phyloP scores from a whole-genome alignment of 2,888 invertebrate genomes.

The Aphidius colemani region DNA sequence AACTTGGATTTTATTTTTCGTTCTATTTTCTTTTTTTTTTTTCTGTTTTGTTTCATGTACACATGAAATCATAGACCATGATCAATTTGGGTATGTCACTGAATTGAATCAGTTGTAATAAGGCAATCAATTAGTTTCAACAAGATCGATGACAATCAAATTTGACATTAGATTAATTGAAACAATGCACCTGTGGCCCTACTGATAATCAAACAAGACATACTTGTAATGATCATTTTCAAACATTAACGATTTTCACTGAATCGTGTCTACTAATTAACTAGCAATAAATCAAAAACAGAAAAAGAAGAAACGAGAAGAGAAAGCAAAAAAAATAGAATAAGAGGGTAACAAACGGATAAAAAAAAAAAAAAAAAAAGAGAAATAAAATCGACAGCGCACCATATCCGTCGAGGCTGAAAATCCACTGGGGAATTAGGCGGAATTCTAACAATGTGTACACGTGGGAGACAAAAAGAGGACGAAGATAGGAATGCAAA shows the following conservation, averaged over 20 bases:
- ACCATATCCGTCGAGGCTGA: slow-evolving; percentile 24
- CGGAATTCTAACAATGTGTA: slow-evolving; percentile 25
- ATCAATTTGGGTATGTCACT: too few species aligned
- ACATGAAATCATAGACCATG: too few species aligned
- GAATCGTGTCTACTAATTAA: background rate
- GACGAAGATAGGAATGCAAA: too few species aligned
- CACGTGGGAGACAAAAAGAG: too few species aligned
- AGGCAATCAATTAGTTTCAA: background rate
- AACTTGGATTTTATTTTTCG: too few species aligned
- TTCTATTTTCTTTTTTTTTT: too few species aligned
- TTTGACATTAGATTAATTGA: slow-evolving; percentile 10
- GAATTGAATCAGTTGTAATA: background rate
- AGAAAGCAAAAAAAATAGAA: background rate
- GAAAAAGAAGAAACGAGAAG: background rate
- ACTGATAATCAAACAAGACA: slow-evolving; percentile 3
- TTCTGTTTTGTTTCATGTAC: too few species aligned
- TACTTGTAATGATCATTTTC: background rate
- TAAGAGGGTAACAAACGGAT: background rate
- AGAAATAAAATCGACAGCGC: too few species aligned
- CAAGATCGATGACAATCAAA: background rate
- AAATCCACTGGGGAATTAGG: slow-evolving; percentile 34
- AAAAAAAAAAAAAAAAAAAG: too few species aligned
- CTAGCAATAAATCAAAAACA: slow-evolving; percentile 8
- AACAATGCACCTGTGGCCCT: slow-evolving; percentile 16
- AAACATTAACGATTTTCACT: too few species aligned